Base-by-base conservation (phyloP, 2,797 vertebrate genomes). In the Enteromius trimaculatus region DNA sequence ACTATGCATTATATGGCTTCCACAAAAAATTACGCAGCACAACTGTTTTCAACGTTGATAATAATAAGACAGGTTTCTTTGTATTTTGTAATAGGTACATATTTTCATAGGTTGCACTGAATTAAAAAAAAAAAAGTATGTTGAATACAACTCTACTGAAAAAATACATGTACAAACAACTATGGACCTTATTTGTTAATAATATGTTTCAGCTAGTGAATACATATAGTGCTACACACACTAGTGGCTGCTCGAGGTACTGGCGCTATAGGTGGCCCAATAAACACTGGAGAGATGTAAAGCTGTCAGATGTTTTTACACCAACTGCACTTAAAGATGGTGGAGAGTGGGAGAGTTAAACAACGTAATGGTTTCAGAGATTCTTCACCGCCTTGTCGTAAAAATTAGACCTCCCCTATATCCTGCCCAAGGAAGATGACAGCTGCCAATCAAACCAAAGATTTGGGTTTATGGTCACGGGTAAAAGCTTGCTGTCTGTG, bases 371-470 rank as follows among this genome's bases (percentile, higher is more conserved):
- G 82, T 86, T 83, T 82, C 23, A 62, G 60, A 31, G 51, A 82
- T 87, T 8, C 90, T 90, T 92, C 90, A 83, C 89, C 88, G 87
- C 78, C 82, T 88, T 83, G 83, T 83, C 83, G 85, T 93, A 92
- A 92, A 93, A 84, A 84, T 87, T 62, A 82, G 75, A 90, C 90
- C 91, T 85, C 68, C 87, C 84, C 87, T 89, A 84, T 88, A 84
- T 88, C 88, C 89, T 91, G 88, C 68, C 86, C 75, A 77, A 87
- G 86, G 84, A 91, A 87, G 84, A 89, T 71, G 85, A 91, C 87
- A 92, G 89, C 89, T 93, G 89, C 88, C 91, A 93, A 91, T 93
- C 93, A 92, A 86, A 80, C 55, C 7, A 26, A 83, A 53, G 58
- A 70, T 51, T 66, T 66, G 26, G 6, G 72, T 86, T 86, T 85